phyloP scores from a whole-genome alignment of 2,888 invertebrate species.

The Atrina japonica region DNA sequence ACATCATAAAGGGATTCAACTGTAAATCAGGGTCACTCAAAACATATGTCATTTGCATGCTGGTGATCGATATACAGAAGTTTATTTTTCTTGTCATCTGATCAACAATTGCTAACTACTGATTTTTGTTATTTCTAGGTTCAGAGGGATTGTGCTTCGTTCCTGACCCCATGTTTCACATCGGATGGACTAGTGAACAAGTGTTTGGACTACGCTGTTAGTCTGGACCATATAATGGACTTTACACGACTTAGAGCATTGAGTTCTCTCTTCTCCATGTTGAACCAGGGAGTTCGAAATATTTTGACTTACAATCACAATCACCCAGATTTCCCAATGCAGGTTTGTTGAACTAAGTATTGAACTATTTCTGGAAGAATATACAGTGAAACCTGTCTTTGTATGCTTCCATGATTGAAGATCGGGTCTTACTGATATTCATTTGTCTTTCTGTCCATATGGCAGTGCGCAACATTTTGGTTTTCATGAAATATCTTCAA shows the following conservation, averaged over 20 bases:
- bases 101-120: no score
- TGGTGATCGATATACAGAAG: no score
- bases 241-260: slow-evolving; percentile 97
- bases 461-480: no score
- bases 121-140: slow-evolving; percentile 83
- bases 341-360: slow-evolving; percentile 75
- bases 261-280: slow-evolving; percentile 97
- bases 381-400: background rate
- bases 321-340: slow-evolving; percentile 96
- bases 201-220: slow-evolving; percentile 94
- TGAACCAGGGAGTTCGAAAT: slow-evolving; percentile 95
- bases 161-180: slow-evolving; percentile 92
- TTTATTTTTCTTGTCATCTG: no score
- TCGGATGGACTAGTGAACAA: slow-evolving; percentile 96
- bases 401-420: background rate
- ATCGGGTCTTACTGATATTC: background rate
- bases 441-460: no score
- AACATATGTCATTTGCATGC: no score
- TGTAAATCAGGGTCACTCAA: no score
- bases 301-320: slow-evolving; percentile 95
- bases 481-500: no score
- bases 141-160: slow-evolving; percentile 92
- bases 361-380: no score
- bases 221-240: slow-evolving; percentile 97
- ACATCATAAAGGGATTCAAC: no score